Conservation (phyloP, 1,140 invertebrate species). For the Proctacanthus coquilletti region DNA sequence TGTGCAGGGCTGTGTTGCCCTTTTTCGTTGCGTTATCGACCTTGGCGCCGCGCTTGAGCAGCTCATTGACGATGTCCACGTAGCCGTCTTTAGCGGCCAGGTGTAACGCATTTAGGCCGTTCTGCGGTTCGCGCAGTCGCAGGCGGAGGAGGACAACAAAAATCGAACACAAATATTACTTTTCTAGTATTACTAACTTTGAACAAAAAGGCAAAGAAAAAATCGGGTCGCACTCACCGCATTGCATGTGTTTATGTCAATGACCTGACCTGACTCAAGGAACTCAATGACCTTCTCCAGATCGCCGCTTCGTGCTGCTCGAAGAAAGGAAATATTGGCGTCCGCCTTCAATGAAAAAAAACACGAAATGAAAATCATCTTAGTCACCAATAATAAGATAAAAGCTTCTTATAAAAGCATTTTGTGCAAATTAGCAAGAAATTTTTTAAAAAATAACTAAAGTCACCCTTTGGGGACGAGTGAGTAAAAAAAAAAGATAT, state of each 20-base stretch:
- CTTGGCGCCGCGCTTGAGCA: slow-evolving; percentile 75
- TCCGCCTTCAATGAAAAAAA: slow-evolving; percentile 50
- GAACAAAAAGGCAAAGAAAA: background rate
- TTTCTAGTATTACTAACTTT: background rate
- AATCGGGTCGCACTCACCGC: slow-evolving; percentile 51
- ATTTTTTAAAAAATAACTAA: too few species aligned
- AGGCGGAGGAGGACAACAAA: too few species aligned
- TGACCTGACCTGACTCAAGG: slow-evolving; percentile 69
- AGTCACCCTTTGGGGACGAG: too few species aligned
- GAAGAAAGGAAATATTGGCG: slow-evolving; percentile 69
- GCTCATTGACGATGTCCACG: slow-evolving; percentile 80
- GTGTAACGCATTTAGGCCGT: slow-evolving; percentile 95
- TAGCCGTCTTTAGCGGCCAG: slow-evolving; percentile 97
- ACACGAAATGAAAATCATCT: background rate
- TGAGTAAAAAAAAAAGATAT: too few species aligned
- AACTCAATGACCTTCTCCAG: slow-evolving; percentile 90
- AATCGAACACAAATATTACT: slow-evolving; percentile 10
- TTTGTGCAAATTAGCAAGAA: too few species aligned
- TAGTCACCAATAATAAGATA: too few species aligned
- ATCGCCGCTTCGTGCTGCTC: slow-evolving; percentile 92
- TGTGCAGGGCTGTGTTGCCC: slow-evolving; percentile 97
- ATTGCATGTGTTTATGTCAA: slow-evolving; percentile 95
- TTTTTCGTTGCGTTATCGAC: slow-evolving; percentile 99
- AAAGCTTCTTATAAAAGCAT: too few species aligned
- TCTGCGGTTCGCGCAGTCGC: too few species aligned